Evolutionary conservation across 2,113 vertebrate species (phyloP).

Genomic region (Pedetes capensis): DNA sequence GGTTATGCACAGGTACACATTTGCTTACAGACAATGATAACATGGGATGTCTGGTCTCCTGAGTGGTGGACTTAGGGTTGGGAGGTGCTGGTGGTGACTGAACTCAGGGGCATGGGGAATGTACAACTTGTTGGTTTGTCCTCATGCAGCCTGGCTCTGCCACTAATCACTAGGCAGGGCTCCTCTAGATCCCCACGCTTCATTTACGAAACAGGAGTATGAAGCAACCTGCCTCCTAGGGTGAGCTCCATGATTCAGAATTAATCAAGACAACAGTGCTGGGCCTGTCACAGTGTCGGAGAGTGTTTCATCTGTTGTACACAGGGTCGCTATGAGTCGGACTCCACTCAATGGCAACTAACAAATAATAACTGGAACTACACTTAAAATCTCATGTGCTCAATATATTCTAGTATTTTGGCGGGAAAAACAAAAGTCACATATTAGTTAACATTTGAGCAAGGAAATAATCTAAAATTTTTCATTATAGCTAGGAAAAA

Average conservation of each 20-base stretch:
- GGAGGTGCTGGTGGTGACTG: not conserved
- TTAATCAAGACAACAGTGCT: too few relatives aligned
- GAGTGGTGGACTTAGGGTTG: not conserved
- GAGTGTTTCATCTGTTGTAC: too few relatives aligned
- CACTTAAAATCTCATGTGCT: not conserved
- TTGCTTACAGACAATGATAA: not conserved
- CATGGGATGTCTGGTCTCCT: not conserved
- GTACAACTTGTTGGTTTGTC: accelerated
- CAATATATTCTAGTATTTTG: not conserved
- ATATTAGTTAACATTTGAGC: not conserved
- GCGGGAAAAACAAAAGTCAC: not conserved
- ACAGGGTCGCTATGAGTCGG: too few relatives aligned
- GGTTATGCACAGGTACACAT: not conserved
- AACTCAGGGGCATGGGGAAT: not conserved
- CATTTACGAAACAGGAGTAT: not conserved
- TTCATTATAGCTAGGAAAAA: not conserved
- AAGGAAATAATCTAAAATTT: not conserved
- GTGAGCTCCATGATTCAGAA: not conserved
- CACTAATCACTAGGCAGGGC: not conserved
- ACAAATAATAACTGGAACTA: not conserved
- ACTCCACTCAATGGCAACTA: too few relatives aligned
- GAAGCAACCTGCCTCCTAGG: not conserved
- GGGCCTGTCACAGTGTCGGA: too few relatives aligned
- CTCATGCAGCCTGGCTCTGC: not conserved
- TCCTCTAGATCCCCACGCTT: too few relatives aligned